Conservation (phyloP, 2,113 vertebrate species). For the Tamias sibiricus region DNA sequence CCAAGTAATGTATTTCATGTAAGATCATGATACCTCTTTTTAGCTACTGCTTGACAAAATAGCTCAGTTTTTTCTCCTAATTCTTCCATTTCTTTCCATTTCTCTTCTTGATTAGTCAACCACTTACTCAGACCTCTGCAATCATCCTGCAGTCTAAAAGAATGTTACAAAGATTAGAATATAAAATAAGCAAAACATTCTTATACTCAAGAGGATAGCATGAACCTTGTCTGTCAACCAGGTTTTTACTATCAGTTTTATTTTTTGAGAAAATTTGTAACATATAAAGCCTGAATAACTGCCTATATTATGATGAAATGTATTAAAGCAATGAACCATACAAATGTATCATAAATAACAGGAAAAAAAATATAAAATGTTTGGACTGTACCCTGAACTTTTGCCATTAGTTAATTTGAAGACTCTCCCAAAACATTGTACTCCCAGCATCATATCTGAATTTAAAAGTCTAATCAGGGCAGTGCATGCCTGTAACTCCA, state of each 20-base stretch:
- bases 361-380: background rate
- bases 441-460: background rate
- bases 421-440: background rate
- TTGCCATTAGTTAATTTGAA: background rate
- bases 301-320: background rate
- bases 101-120: constrained; percentile 84
- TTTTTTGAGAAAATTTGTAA: constrained; percentile 25
- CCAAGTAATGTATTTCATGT: background rate
- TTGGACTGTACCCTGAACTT: background rate
- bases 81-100: constrained; percentile 75
- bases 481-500: too few species aligned
- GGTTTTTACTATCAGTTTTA: background rate
- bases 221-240: background rate
- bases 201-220: background rate
- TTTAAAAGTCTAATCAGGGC: background rate
- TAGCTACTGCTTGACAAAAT: constrained; percentile 73
- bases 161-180: background rate
- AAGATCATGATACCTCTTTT: constrained; percentile 82
- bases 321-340: constrained; percentile 11
- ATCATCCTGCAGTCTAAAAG: constrained; percentile 84
- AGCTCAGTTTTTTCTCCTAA: constrained; percentile 74
- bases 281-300: constrained; percentile 13
- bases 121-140: constrained; percentile 80
- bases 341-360: background rate
- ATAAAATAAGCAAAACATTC: background rate